These are phyloP conservation scores for Pyralis farinalis DNA, from an alignment of 2,888 invertebrate genomes.

Conservation along the genomic window DNA sequence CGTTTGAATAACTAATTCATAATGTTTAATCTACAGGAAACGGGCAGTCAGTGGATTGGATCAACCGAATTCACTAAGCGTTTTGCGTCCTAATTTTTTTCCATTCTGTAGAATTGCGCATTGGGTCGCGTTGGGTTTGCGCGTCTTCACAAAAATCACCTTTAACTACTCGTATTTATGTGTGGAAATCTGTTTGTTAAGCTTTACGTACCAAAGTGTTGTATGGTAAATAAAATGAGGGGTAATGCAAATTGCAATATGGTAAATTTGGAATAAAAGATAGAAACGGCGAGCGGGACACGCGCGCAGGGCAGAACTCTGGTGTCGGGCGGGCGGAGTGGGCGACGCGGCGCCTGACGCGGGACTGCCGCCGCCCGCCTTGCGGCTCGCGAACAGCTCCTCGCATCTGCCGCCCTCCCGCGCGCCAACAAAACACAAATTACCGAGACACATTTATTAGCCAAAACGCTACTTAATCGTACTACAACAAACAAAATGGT, in stretches of 20 bases:
- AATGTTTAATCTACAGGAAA: not conserved
- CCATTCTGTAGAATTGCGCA: conserved; percentile 69
- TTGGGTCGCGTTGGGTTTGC: conserved; percentile 65
- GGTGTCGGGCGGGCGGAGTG: conserved; percentile 33
- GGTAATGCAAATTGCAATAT: not conserved
- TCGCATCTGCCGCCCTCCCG: conserved; percentile 44
- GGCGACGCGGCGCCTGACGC: conserved; percentile 71
- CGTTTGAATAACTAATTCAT: not conserved
- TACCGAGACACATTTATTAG: conserved; percentile 73
- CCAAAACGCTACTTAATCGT: conserved; percentile 64
- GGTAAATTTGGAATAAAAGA: not conserved
- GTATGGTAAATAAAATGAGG: not conserved
- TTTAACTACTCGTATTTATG: conserved; percentile 26
- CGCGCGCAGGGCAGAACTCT: conserved; percentile 39
- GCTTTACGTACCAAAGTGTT: not conserved
- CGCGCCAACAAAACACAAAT: conserved; percentile 73
- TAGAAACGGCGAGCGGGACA: conserved; percentile 20
- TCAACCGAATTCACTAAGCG: conserved; percentile 20
- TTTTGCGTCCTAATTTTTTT: conserved; percentile 52
- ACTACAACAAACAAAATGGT: conserved; percentile 49
- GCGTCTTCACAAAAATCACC: conserved; percentile 46
- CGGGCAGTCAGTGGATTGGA: too few relatives aligned
- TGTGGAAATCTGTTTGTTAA: conserved; percentile 3
- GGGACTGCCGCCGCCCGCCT: conserved; percentile 69
- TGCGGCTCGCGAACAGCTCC: conserved; percentile 33